These are phyloP conservation scores for Fragum fragum DNA, from an alignment of 2,888 invertebrate genomes.

Conservation along the genomic window DNA sequence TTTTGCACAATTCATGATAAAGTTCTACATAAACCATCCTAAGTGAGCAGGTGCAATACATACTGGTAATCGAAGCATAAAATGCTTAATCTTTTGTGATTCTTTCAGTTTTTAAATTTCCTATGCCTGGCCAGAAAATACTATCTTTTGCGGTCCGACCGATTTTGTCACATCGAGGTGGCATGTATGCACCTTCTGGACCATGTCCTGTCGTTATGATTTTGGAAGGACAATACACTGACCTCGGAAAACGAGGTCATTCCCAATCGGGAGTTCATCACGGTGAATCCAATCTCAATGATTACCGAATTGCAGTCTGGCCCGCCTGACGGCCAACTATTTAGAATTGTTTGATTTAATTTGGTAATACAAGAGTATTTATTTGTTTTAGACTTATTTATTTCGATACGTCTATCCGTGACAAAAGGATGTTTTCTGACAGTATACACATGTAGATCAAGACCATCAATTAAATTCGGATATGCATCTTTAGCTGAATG, in stretches of 20 bases:
- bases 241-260: slow-evolving; percentile 25
- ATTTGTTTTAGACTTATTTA: slow-evolving; percentile 11
- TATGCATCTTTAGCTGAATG: slow-evolving; percentile 28
- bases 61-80: no score
- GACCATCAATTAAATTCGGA: slow-evolving; percentile 27
- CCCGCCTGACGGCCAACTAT: slow-evolving; percentile 37
- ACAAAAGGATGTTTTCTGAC: slow-evolving; percentile 27
- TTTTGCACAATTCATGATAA: no score
- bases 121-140: no score
- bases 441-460: slow-evolving; percentile 39
- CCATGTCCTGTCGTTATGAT: not conserved
- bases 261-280: slow-evolving; percentile 28
- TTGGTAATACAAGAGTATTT: slow-evolving; percentile 30
- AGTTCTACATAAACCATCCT: no score
- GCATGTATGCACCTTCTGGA: not conserved
- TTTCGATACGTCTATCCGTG: slow-evolving; percentile 24
- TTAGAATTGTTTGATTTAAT: not conserved
- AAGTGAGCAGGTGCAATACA: no score
- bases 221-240: slow-evolving; percentile 13
- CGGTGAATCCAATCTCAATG: slow-evolving; percentile 22
- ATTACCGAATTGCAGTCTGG: not conserved
- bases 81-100: no score
- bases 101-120: no score
- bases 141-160: not conserved
- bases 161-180: not conserved